phyloP scores from a whole-genome alignment of 1,140 invertebrate genomes.

The Lethocerus indicus region DNA sequence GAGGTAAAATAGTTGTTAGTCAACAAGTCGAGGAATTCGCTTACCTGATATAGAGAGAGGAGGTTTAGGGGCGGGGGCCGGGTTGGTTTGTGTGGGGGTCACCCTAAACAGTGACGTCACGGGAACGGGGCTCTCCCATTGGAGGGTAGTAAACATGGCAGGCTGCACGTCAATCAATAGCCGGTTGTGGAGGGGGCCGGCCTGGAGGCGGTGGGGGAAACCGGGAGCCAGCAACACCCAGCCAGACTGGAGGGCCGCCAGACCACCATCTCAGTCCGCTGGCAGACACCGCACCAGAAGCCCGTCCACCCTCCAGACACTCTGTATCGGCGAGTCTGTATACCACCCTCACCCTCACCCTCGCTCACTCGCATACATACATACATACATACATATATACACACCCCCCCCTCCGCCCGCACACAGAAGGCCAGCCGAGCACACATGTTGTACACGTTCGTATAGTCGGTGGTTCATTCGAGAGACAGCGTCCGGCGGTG shows the following conservation, averaged over 20 bases:
- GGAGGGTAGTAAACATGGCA: slow-evolving; percentile 17
- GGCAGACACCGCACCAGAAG: background rate
- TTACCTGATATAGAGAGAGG: slow-evolving; percentile 9
- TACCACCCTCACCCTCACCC: background rate
- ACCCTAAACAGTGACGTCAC: slow-evolving; percentile 13
- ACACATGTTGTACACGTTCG: too few relatives aligned
- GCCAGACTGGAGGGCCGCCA: too few relatives aligned
- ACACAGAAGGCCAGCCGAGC: too few relatives aligned
- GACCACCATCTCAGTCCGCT: too few relatives aligned
- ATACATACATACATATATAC: too few relatives aligned
- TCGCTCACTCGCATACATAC: too few relatives aligned
- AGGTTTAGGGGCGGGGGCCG: background rate
- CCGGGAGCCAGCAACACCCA: background rate
- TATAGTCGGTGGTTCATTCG: too few relatives aligned
- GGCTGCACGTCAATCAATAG: slow-evolving; percentile 18
- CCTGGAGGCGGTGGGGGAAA: background rate
- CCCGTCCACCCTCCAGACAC: too few relatives aligned
- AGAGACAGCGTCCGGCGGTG: too few relatives aligned
- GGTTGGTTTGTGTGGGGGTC: slow-evolving; percentile 5
- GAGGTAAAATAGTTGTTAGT: slow-evolving; percentile 17
- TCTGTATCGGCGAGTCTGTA: slow-evolving; percentile 7
- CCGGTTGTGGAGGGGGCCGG: slow-evolving; percentile 10
- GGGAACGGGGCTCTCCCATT: slow-evolving; percentile 10
- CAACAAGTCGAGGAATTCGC: slow-evolving; percentile 17
- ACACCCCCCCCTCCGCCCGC: too few relatives aligned